These are phyloP conservation scores for Monoplex corrugatus DNA, from an alignment of 2,888 invertebrate genomes.

Conservation along the genomic window DNA sequence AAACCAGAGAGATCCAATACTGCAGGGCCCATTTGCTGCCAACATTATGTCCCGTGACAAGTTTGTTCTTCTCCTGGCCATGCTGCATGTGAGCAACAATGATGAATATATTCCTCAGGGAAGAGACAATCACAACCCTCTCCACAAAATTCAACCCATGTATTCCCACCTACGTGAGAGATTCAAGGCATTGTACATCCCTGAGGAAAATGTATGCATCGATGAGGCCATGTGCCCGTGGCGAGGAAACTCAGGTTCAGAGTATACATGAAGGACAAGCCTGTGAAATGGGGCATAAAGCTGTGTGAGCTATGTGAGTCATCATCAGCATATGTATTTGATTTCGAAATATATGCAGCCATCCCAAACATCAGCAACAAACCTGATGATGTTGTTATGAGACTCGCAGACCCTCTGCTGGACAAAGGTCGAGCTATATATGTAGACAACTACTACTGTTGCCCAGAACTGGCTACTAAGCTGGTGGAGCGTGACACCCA, in stretches of 20 bases:
- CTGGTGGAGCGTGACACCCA: conserved; percentile 1
- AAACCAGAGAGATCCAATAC: background rate
- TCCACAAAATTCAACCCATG: background rate
- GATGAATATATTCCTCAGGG: background rate
- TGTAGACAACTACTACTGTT: conserved; percentile 29
- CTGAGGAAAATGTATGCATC: conserved; percentile 6
- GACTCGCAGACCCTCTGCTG: conserved; percentile 40
- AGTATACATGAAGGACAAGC: background rate
- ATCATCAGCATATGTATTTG: conserved; percentile 15
- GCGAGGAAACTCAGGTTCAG: background rate
- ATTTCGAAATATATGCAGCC: conserved; percentile 39
- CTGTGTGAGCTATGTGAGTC: conserved; percentile 37
- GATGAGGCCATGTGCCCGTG: conserved; percentile 39
- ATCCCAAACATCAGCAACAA: conserved; percentile 17
- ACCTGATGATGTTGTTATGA: conserved; percentile 31
- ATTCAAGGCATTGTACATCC: conserved; percentile 17
- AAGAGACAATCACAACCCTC: background rate
- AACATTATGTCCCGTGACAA: background rate
- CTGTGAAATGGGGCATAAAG: conserved; percentile 21
- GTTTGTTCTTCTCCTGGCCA: background rate
- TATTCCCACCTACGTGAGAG: background rate
- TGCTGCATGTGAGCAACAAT: conserved; percentile 9
- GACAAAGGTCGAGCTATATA: conserved; percentile 9
- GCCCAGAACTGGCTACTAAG: conserved; percentile 11
- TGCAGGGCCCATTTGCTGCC: background rate